A percentile compares a stretch with the other conserved stretches of the same genome.
Conservation (phyloP, 2,797 vertebrate species). For the Anguilla marmorata region DNA sequence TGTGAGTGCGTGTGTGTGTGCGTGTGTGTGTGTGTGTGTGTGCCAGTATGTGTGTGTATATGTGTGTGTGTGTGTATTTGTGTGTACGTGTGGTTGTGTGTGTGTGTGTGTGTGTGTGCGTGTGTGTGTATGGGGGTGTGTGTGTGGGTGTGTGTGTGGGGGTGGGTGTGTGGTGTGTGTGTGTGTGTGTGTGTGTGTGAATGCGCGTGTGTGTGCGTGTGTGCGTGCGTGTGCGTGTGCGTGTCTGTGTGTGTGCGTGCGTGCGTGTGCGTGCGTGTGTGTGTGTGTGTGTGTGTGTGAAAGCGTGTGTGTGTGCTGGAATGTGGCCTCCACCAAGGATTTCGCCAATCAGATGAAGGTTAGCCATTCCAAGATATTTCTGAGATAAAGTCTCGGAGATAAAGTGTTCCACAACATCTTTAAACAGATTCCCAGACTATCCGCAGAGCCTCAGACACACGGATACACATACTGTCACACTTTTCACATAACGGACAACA, state of each 20-base stretch:
- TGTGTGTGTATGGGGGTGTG: constrained; percentile 8
- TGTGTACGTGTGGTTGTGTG: background rate
- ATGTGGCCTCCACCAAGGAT: background rate
- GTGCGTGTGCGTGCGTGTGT: no score
- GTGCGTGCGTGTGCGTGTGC: background rate
- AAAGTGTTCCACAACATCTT: background rate
- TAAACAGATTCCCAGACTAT: background rate
- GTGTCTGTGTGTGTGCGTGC: background rate
- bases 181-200: background rate
- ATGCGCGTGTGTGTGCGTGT: background rate
- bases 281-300: background rate
- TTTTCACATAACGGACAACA: background rate
- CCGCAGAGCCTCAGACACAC: background rate
- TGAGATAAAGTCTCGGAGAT: background rate
- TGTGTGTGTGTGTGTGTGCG: background rate
- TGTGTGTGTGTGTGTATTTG: background rate
- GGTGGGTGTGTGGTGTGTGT: no score
- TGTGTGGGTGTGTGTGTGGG: constrained; percentile 17
- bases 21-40: background rate
- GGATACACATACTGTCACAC: background rate
- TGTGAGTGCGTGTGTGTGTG: background rate
- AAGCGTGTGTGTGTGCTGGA: background rate
- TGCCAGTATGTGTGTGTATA: no score
- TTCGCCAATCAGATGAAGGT: constrained; percentile 15
- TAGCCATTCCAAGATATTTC: constrained; percentile 1